Evolutionary conservation across 2,888 invertebrate genomes (phyloP), one percentile per base, ranked within the genome.

Genomic region (Neoscelio sp.): DNA sequence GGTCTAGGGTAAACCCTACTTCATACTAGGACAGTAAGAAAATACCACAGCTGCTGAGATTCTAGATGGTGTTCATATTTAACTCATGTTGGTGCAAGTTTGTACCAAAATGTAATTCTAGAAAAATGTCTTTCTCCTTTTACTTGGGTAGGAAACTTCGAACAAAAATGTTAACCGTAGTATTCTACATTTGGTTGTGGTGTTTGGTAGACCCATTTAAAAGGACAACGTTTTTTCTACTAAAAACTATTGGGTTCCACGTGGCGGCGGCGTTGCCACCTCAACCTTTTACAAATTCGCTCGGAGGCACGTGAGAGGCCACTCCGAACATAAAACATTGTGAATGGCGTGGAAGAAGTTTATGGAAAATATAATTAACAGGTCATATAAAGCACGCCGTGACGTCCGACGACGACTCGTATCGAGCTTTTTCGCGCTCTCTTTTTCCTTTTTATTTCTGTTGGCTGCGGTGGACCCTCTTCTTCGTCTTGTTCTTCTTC

Each of bases 361-460:
- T 85, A 85, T 85, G 84, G 84, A 85, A 86, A 87, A 85, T 85
- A 85, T 86, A 86, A 85, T 86, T 85, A 85, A 86, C 84, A 83
- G 84, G 82, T 84, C 82, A 77, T 84, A 84, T 82, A 83, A 85
- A 85, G 68, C 64, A 76, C 78, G 40, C 68, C 62, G 65, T 67
- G 58, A 46, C 54, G 54, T 17, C 42, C 4, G 42, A 13, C 42
- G 42, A 42, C 50, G n/a, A n/a, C n/a, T 50, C 44, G 44, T 56
- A 60, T 64, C 68, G 71, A 64, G 50, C 46, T 52, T 70, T 52
- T 64, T 67, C 60, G 48, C 58, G 44, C 38, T 77, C 70, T 62
- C 60, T 33, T 60, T 67, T 65, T 64, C 60, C 58, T 38, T 50
- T 64, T 28, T 50, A 62, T 48, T 52, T 65, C 48, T 44, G 8